Percentiles rank a stretch among this genome's conserved stretches.
Evolutionary conservation across 2,113 vertebrate species (phyloP).

Genomic region (Rhineura floridana): DNA sequence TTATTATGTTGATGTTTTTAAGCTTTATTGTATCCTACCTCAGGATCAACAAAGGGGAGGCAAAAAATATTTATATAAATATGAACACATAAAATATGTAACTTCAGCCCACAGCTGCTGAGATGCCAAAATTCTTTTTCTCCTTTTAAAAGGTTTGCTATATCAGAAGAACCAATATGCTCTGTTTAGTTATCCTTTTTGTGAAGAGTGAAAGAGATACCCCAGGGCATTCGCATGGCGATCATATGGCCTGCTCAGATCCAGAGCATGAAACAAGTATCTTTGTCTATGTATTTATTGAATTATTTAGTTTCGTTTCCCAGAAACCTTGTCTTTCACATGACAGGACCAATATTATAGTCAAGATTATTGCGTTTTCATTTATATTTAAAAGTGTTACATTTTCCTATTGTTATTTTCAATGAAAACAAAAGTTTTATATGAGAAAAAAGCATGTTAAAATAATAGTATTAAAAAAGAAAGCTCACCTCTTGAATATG

Average conservation of each 20-base stretch:
- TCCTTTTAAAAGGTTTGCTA: constrained; percentile 8
- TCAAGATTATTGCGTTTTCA: constrained; percentile 5
- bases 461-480: background rate
- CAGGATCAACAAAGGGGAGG: too few species aligned
- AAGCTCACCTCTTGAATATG: background rate
- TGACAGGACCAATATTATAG: background rate
- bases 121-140: background rate
- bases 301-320: background rate
- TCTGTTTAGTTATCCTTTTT: constrained; percentile 25
- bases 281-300: constrained; percentile 19
- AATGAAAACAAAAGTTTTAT: background rate
- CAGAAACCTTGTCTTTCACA: background rate
- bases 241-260: background rate
- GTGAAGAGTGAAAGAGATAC: background rate
- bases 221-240: constrained; percentile 7
- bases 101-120: background rate
- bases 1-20: too few species aligned
- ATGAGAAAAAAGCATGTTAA: background rate
- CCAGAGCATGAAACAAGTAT: constrained; percentile 7
- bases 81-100: too few species aligned
- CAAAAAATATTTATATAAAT: too few species aligned
- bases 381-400: background rate
- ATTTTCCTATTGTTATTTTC: background rate
- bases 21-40: too few species aligned
- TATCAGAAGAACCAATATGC: background rate